Conservation (phyloP, 2,888 invertebrate species). For the Leptinotarsa haldemani region DNA sequence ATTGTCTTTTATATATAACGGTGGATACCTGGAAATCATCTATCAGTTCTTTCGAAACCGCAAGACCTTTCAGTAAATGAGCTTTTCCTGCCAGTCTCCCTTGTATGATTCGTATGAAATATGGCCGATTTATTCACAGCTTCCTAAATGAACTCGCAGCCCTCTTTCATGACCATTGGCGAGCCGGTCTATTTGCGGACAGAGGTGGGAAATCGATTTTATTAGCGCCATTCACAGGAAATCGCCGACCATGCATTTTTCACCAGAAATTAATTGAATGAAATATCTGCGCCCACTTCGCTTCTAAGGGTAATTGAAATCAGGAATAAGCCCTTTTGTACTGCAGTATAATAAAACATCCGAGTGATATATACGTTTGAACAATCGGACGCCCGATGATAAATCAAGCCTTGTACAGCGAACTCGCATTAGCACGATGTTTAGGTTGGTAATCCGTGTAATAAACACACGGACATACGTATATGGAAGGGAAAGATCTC, state of each 20-base stretch:
- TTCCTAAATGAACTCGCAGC: not conserved
- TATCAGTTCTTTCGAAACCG: no score
- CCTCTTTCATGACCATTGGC: not conserved
- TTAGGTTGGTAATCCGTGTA: slow-evolving; percentile 9
- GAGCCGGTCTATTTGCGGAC: not conserved
- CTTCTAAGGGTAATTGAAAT: slow-evolving; percentile 12
- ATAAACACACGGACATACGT: slow-evolving; percentile 2
- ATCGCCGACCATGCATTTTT: slow-evolving; percentile 15
- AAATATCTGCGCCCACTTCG: slow-evolving; percentile 8
- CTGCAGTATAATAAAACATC: slow-evolving; percentile 20
- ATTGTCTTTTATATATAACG: no score
- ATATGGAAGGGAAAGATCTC: not conserved
- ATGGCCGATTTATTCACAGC: no score
- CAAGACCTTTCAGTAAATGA: no score
- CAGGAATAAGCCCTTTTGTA: slow-evolving; percentile 15
- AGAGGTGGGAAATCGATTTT: slow-evolving; percentile 2
- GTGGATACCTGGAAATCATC: no score
- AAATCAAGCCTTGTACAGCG: slow-evolving; percentile 1
- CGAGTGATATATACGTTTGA: slow-evolving; percentile 16
- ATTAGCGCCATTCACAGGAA: slow-evolving; percentile 11
- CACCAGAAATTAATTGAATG: slow-evolving; percentile 12
- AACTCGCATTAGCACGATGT: slow-evolving; percentile 1
- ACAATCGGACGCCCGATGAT: slow-evolving; percentile 2
- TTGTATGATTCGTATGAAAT: no score
- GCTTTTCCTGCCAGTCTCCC: no score